Conservation (phyloP, 2,888 invertebrate genomes). For the Bembecia ichneumoniformis region DNA sequence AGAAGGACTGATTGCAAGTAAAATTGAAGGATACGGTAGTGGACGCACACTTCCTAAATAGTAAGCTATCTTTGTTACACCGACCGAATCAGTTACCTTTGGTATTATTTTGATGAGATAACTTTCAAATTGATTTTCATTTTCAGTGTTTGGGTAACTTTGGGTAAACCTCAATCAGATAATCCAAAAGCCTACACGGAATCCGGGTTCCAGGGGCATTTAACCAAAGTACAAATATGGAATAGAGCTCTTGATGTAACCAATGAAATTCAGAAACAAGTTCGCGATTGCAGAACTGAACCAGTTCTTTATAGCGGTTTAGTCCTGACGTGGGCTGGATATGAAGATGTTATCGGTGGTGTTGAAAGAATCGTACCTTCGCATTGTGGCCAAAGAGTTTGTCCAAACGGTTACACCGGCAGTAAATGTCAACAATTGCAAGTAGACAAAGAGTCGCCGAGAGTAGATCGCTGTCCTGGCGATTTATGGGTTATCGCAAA, state of each 20-base stretch:
- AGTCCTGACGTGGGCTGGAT: conserved; percentile 93
- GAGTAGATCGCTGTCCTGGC: conserved; percentile 91
- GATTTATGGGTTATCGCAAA: conserved; percentile 95
- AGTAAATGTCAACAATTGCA: conserved; percentile 87
- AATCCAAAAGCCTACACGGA: conserved; percentile 87
- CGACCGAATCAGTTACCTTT: too few relatives aligned
- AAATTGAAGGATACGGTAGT: conserved; percentile 89
- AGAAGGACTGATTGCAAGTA: conserved; percentile 96
- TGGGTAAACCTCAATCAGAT: conserved; percentile 90
- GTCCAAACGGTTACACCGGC: conserved; percentile 90
- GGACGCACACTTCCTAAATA: conserved; percentile 86
- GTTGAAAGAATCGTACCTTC: conserved; percentile 93
- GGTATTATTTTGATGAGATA: background rate
- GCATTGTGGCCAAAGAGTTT: conserved; percentile 90
- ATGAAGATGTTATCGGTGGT: conserved; percentile 89
- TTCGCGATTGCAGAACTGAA: conserved; percentile 91
- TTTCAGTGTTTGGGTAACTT: conserved; percentile 89
- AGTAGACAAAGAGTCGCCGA: conserved; percentile 88
- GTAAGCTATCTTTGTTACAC: conserved; percentile 63
- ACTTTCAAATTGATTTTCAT: background rate
- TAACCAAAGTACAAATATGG: conserved; percentile 96
- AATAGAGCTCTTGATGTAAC: conserved; percentile 91
- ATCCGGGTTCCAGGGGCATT: conserved; percentile 94
- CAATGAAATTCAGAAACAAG: conserved; percentile 93
- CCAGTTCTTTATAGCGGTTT: conserved; percentile 90